Evolutionary conservation across 2,888 invertebrate genomes (phyloP), one percentile per base, ranked within the genome.

Genomic region (Ichneumoninae sp.): DNA sequence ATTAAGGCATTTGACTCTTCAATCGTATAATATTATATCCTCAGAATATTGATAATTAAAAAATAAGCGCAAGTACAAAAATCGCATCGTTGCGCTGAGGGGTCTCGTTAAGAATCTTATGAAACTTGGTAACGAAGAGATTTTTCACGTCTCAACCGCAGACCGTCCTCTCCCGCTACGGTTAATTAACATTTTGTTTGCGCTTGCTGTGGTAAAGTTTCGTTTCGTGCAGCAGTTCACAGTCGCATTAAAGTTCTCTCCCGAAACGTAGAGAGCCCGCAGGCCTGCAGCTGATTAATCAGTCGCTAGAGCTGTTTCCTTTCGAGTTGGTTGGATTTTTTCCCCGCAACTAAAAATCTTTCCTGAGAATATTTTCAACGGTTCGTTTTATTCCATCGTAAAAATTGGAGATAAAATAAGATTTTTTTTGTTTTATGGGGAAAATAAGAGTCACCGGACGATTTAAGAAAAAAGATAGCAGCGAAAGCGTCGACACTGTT

Each of bases 131-230:
- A 90, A 89, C 86, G 88, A 89, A 89, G 88, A 88, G 88, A 90
- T 91, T 90, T 90, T 90, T 89, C 87, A 87, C 83, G 65, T 76
- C 75, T 76, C 66, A 40, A 52, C 50, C 52, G 65, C 30, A 30
- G n/a, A 52, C 16, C 60, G 36, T 30, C 22, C 75, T 65, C 68
- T 44, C 54, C 10, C 71, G 66, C 69, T 60, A 76, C 76, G 84
- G 88, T 90, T 91, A 90, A 91, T 91, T 91, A 91, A 90, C 89
- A 89, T 89, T 89, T 89, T 89, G 89, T 90, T 90, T 89, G 89
- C 88, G 82, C 76, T 87, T 77, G 71, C 68, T 57, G 75, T 40
- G 68, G 66, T 36, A 83, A 86, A 80, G 79, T 85, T 80, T 80
- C 30, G 13, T 36, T 50, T 36, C 26, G 16, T 36, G 50, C 65